Conservation (phyloP, 2,113 vertebrate species). For the Probosciger aterrimus region DNA sequence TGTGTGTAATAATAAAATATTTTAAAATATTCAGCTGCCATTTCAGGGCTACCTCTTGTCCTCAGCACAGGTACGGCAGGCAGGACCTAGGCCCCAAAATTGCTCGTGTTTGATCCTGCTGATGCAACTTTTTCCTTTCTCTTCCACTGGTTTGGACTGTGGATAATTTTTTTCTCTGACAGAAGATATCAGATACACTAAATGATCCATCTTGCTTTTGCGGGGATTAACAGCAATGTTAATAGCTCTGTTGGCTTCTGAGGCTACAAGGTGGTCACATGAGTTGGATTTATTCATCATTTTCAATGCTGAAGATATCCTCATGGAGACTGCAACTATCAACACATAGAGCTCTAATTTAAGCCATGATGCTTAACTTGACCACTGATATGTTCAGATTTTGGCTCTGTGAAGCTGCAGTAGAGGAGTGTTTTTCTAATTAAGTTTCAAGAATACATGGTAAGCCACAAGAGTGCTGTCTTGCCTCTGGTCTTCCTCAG, state of each 20-base stretch:
- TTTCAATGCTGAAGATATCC: background rate
- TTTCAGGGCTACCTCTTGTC: background rate
- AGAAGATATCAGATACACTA: background rate
- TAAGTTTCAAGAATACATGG: background rate
- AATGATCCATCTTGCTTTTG: background rate
- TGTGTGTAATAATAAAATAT: background rate
- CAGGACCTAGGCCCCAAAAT: background rate
- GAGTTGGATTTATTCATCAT: background rate
- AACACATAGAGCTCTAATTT: background rate
- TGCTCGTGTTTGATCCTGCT: background rate
- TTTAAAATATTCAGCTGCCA: background rate
- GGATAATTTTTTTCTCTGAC: background rate
- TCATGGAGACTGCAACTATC: background rate
- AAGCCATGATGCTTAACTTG: background rate
- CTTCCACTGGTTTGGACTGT: background rate
- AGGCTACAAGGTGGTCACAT: background rate
- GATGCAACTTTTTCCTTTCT: background rate
- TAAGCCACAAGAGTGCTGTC: background rate
- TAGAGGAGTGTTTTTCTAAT: background rate
- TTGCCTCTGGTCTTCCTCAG: slow-evolving; percentile 77
- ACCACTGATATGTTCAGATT: background rate
- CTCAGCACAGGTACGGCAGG: background rate
- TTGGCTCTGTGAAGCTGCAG: background rate
- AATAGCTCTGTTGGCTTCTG: background rate
- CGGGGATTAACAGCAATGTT: background rate